Conservation (phyloP, 2,113 vertebrate species). For the Numida meleagris region DNA sequence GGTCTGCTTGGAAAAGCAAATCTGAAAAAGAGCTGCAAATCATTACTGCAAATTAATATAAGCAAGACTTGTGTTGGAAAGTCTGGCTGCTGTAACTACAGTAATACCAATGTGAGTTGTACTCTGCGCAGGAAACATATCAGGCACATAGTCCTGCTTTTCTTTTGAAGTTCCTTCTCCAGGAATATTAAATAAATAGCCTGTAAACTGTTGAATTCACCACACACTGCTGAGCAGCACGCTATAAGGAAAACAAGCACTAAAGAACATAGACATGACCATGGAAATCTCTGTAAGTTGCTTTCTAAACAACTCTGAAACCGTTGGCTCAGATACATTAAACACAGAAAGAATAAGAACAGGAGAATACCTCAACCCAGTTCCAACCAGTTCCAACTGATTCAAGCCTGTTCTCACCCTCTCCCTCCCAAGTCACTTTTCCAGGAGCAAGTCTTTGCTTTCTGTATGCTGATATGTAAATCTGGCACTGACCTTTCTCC, state of each 20-base stretch:
- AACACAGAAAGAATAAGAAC: not conserved
- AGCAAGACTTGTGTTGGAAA: constrained; percentile 2
- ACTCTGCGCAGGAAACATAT: constrained; percentile 8
- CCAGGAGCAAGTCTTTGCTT: not conserved
- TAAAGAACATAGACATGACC: not conserved
- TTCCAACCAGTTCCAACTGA: not conserved
- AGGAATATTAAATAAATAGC: constrained; percentile 65
- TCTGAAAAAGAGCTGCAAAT: not conserved
- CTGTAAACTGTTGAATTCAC: constrained; percentile 26
- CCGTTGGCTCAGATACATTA: not conserved
- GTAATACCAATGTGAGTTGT: not conserved
- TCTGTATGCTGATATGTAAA: not conserved
- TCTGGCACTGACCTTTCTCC: not conserved
- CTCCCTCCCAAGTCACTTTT: not conserved
- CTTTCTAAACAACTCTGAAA: constrained; percentile 8
- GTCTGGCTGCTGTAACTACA: constrained; percentile 32
- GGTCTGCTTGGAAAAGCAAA: constrained; percentile 1
- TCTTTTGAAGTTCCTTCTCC: constrained; percentile 53
- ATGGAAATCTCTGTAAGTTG: not conserved
- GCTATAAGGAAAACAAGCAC: constrained; percentile 39
- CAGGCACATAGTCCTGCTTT: constrained; percentile 23
- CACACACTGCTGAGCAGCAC: not conserved
- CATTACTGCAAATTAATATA: constrained; percentile 24
- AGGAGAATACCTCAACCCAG: not conserved
- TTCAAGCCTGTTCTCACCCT: not conserved